These are phyloP conservation scores for Sinocyclocheilus anophthalmus DNA, from an alignment of 2,113 vertebrate species.

Conservation along the genomic window DNA sequence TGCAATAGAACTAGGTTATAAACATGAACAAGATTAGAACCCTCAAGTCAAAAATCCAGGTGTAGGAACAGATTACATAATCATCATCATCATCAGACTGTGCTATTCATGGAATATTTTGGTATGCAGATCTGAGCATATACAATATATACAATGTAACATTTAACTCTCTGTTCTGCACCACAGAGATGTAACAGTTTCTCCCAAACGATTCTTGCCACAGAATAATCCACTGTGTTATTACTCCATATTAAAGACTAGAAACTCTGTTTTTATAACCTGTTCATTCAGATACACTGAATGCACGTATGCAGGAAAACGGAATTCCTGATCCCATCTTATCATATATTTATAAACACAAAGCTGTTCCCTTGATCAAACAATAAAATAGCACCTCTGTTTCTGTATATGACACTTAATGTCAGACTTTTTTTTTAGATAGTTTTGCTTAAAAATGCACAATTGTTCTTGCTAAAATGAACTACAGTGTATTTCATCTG, in stretches of 20 bases:
- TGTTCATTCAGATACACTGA: no score
- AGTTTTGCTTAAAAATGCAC: neutral
- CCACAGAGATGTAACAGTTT: neutral
- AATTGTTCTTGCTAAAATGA: conserved; percentile 6
- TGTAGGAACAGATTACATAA: conserved; percentile 2
- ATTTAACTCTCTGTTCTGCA: conserved; percentile 23
- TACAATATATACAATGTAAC: conserved; percentile 31
- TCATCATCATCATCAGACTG: conserved; percentile 19
- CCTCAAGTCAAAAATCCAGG: neutral
- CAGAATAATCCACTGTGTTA: neutral
- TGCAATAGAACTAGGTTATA: neutral
- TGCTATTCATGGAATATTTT: conserved; percentile 35
- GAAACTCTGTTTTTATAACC: conserved; percentile 3
- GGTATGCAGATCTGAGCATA: neutral
- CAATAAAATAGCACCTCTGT: conserved; percentile 28
- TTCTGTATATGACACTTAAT: conserved; percentile 12
- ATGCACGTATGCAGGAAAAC: neutral
- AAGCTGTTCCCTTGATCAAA: conserved; percentile 36
- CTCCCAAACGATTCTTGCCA: conserved; percentile 20
- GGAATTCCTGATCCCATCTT: neutral
- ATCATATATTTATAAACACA: conserved; percentile 37
- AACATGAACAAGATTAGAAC: conserved; percentile 8
- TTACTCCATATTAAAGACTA: neutral
- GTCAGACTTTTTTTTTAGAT: neutral
- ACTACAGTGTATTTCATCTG: conserved; percentile 14